These are phyloP conservation scores for Lycaon pictus DNA, from an alignment of 2,113 vertebrate genomes.

Conservation along the genomic window DNA sequence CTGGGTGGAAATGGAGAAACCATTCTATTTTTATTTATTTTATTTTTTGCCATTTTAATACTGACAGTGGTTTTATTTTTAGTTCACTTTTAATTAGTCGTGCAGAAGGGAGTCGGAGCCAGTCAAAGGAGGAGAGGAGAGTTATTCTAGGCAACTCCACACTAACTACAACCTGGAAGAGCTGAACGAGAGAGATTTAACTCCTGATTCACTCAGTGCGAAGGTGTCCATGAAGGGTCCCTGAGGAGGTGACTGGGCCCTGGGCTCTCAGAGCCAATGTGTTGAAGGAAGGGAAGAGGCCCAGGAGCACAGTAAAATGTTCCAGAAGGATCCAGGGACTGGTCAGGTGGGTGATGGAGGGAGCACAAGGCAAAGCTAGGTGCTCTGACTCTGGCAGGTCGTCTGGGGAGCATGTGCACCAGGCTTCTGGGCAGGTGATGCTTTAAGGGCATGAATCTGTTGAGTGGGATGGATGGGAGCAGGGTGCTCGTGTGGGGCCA, in stretches of 20 bases:
- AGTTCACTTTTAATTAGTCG: conserved; percentile 50
- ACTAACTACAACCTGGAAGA: too few species aligned
- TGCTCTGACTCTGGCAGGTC: background rate
- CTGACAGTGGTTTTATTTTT: conserved; percentile 65
- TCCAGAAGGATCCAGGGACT: background rate
- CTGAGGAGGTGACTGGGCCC: background rate
- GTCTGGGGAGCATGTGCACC: fast-evolving
- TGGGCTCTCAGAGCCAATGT: fast-evolving
- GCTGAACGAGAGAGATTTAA: fast-evolving
- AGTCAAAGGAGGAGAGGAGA: background rate
- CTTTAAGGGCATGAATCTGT: background rate
- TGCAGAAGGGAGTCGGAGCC: background rate
- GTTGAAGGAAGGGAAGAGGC: too few species aligned
- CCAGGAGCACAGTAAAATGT: background rate
- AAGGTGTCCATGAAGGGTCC: fast-evolving
- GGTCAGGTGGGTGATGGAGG: fast-evolving
- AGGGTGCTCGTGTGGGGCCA: fast-evolving
- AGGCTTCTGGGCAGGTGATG: background rate
- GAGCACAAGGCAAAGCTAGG: background rate
- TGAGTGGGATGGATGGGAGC: background rate
- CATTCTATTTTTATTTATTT: conserved; percentile 67
- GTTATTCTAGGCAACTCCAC: background rate
- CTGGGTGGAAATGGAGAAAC: background rate
- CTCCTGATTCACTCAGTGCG: fast-evolving
- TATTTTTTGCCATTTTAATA: conserved; percentile 55